Conservation (phyloP, 1,140 invertebrate species). For the Arion vulgaris region DNA sequence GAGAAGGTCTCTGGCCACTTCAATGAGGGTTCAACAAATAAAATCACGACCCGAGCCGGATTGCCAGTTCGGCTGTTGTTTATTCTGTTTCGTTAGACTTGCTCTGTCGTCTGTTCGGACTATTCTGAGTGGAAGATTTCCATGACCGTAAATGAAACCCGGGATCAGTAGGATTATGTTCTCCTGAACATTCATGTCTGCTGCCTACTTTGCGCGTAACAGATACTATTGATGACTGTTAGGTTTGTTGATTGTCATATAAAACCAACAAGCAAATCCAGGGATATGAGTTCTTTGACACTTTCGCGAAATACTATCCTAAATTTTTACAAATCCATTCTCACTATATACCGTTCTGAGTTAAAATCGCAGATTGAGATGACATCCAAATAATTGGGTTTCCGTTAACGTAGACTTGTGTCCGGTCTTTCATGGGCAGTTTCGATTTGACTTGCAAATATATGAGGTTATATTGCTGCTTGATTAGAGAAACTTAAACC, state of each 20-base stretch:
- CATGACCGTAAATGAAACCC: not conserved
- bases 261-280: not conserved
- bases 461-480: not conserved
- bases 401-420: not conserved
- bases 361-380: too few species aligned
- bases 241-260: not conserved
- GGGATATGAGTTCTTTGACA: not conserved
- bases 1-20: constrained; percentile 3
- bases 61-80: not conserved
- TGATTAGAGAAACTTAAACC: not conserved
- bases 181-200: not conserved
- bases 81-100: not conserved
- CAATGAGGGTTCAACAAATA: constrained; percentile 17
- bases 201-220: not conserved
- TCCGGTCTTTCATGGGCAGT: not conserved
- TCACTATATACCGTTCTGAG: too few species aligned
- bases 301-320: not conserved
- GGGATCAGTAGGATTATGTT: not conserved
- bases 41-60: not conserved
- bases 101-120: not conserved
- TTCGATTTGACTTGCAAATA: not conserved
- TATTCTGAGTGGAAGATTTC: not conserved
- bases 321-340: not conserved
- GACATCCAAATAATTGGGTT: too few species aligned
- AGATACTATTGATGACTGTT: not conserved